Percentiles rank a stretch among this genome's conserved stretches.
Conservation (phyloP, 2,888 invertebrate genomes). For the Leptopilina syphax region DNA sequence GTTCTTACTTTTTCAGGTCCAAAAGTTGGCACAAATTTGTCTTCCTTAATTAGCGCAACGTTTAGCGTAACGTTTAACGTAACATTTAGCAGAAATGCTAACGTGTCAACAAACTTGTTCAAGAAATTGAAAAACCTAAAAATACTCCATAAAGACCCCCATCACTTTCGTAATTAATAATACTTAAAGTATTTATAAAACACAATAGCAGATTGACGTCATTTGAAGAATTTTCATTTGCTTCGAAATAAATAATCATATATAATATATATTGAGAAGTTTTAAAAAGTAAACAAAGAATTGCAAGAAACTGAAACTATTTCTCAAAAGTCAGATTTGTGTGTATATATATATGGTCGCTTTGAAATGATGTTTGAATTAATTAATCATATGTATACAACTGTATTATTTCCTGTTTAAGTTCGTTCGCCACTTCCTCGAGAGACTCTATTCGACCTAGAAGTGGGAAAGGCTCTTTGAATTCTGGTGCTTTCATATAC, state of each 20-base stretch:
- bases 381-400: conserved; percentile 73
- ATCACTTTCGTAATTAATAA: too few relatives aligned
- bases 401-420: conserved; percentile 74
- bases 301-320: conserved; percentile 11
- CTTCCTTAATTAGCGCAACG: too few relatives aligned
- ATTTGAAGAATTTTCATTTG: too few relatives aligned
- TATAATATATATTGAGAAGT: not conserved
- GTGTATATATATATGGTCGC: conserved; percentile 63
- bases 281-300: conserved; percentile 5
- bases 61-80: too few relatives aligned
- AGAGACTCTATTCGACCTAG: conserved; percentile 56
- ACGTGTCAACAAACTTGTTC: too few relatives aligned
- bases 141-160: too few relatives aligned
- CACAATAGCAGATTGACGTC: not conserved
- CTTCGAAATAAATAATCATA: too few relatives aligned
- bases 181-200: too few relatives aligned
- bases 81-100: too few relatives aligned
- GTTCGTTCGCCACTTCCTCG: conserved; percentile 58
- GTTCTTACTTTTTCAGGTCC: too few relatives aligned
- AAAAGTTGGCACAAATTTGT: too few relatives aligned
- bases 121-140: too few relatives aligned
- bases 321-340: conserved; percentile 52
- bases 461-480: conserved; percentile 59
- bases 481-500: conserved; percentile 64
- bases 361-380: conserved; percentile 58